Percentiles rank a stretch among this genome's conserved stretches.
Conservation (phyloP, 2,113 vertebrate genomes). For the Girardinichthys multiradiatus region DNA sequence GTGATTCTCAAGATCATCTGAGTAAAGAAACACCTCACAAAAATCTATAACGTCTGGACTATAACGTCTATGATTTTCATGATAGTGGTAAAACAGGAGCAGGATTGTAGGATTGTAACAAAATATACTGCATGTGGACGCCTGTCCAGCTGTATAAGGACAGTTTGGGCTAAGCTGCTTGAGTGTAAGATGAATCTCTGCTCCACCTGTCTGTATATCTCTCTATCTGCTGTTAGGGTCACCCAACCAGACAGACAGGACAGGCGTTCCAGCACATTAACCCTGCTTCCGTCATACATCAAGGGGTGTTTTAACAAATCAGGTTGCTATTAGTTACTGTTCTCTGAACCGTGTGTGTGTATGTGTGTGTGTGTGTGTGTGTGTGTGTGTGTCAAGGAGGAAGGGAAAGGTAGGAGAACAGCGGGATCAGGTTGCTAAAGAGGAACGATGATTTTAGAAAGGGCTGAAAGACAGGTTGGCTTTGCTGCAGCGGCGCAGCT, state of each 20-base stretch:
- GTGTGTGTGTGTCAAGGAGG: slow-evolving; percentile 42
- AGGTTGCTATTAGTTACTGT: slow-evolving; percentile 83
- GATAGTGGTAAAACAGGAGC: not conserved
- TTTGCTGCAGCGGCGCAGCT: slow-evolving; percentile 21
- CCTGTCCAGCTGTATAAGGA: slow-evolving; percentile 14
- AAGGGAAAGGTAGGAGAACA: slow-evolving; percentile 44
- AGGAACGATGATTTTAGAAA: slow-evolving; percentile 54
- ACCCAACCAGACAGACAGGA: slow-evolving; percentile 57
- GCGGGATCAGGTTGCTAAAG: slow-evolving; percentile 63
- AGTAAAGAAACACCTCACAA: slow-evolving; percentile 37
- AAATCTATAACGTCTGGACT: slow-evolving; percentile 20
- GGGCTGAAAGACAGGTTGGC: slow-evolving; percentile 31
- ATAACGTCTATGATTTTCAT: slow-evolving; percentile 33
- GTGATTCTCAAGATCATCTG: slow-evolving; percentile 21
- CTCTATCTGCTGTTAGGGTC: slow-evolving; percentile 55
- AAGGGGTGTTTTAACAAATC: slow-evolving; percentile 78
- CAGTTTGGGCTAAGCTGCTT: slow-evolving; percentile 15
- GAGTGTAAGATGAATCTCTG: slow-evolving; percentile 55
- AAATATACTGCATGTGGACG: not conserved
- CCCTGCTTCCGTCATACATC: slow-evolving; percentile 72
- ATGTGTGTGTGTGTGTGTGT: slow-evolving; percentile 5
- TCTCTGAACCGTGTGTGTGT: slow-evolving; percentile 72
- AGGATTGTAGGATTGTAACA: not conserved
- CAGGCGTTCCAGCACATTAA: slow-evolving; percentile 80
- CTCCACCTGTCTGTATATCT: slow-evolving; percentile 69